Base-by-base conservation (phyloP, 2,888 invertebrate genomes). In the Acronicta alni region DNA sequence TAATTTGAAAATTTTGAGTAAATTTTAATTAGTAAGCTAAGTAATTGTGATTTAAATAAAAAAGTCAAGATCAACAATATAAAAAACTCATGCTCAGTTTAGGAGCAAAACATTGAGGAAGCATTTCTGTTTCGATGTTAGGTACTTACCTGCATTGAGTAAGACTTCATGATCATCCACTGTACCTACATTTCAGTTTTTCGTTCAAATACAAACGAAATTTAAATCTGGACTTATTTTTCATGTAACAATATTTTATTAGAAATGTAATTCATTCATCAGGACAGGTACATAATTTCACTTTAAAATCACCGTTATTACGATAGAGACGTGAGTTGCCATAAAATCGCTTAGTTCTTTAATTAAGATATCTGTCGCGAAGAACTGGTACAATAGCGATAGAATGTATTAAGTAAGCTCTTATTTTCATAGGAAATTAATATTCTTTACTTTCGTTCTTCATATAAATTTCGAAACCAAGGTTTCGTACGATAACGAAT, bases 311-410 rank as follows among this genome's bases (percentile, higher is more conserved):
- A 10, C 32, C 17, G 39, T 48, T 57, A 59, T 58, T 55, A 64
- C 39, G 49, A 59, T 64, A 63, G 55, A 58, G 47, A 72, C 20
- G 52, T 58, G 44, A 70, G 74, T 76, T 73, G 74, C 74, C 74
- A 75, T 75, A 75, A 66, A 68, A 64, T 69, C 58, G 74, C 57
- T 69, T 69, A 72, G 67, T 67, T 59, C 65, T 66, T 72, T 72
- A 58, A 66, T 69, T 60, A 65, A 53, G 59, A 65, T 63, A 47
- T 70, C 74, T 69, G 45, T 69, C 70, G 74, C 47, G 17, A 68
- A 48, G 67, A 55, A 68, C 72, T 68, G 72, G 41, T 66, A 72
- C 48, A 68, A 72, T 54, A 59, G 72, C 67, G 72, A 72, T 68
- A 52, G 41, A 72, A 52, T 59, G 71, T 68, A 72, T 59, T 65